Conservation (phyloP, 1,140 invertebrate species). For the Hypothenemus hampei region DNA sequence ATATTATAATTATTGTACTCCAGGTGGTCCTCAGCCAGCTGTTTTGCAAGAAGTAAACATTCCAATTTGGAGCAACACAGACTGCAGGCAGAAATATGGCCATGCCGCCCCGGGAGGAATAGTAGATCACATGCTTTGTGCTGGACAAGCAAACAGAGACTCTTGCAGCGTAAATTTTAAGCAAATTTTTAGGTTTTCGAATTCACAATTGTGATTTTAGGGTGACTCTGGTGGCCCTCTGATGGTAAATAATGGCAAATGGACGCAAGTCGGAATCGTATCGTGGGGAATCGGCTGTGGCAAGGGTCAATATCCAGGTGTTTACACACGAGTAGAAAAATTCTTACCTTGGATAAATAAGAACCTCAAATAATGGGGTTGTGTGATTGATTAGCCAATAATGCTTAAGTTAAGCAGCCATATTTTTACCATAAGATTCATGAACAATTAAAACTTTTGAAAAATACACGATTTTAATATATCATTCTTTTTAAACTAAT, state of each 20-base stretch:
- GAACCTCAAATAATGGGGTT: slow-evolving; percentile 55
- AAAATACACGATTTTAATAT: too few relatives aligned
- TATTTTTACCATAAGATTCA: too few relatives aligned
- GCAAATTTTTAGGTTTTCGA: background rate
- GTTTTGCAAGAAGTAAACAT: slow-evolving; percentile 79
- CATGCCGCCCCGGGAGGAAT: slow-evolving; percentile 80
- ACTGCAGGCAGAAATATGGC: slow-evolving; percentile 79
- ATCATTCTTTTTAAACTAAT: too few relatives aligned
- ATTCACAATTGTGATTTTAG: slow-evolving; percentile 49
- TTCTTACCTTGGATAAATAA: slow-evolving; percentile 76
- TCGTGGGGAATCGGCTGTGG: slow-evolving; percentile 93
- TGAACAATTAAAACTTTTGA: too few relatives aligned
- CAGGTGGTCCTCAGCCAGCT: slow-evolving; percentile 74
- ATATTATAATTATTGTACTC: background rate
- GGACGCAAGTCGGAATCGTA: slow-evolving; percentile 83
- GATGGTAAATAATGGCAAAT: slow-evolving; percentile 72
- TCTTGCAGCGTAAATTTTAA: slow-evolving; percentile 73
- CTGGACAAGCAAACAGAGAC: slow-evolving; percentile 74
- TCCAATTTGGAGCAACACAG: slow-evolving; percentile 74
- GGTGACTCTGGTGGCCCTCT: slow-evolving; percentile 89
- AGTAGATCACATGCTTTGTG: slow-evolving; percentile 81
- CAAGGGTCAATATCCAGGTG: slow-evolving; percentile 84
- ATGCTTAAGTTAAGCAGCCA: too few relatives aligned
- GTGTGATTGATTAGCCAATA: too few relatives aligned
- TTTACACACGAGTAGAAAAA: slow-evolving; percentile 71